These are phyloP conservation scores for Chlorospingus semifuscus DNA, from an alignment of 2,797 vertebrate genomes.

Conservation along the genomic window DNA sequence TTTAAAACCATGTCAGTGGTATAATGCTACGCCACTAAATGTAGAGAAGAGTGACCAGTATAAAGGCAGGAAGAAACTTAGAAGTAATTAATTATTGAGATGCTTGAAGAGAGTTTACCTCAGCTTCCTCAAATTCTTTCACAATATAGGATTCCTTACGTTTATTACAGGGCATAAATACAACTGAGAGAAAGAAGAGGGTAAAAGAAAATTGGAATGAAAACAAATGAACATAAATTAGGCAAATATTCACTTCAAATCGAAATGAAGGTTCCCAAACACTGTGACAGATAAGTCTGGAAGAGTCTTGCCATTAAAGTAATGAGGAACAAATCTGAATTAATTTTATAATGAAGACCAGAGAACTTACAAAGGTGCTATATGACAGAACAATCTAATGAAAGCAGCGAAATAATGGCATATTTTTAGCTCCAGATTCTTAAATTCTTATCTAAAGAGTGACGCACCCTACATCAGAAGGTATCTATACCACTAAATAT, in stretches of 20 bases:
- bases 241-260: neutral
- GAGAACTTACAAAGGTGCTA: neutral
- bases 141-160: neutral
- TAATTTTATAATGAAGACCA: neutral
- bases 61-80: neutral
- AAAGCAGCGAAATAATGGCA: neutral
- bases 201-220: neutral
- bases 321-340: neutral
- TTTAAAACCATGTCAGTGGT: neutral
- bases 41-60: neutral
- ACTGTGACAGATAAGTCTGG: neutral
- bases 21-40: neutral
- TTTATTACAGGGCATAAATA: neutral
- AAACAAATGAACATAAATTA: neutral
- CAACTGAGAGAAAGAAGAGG: neutral
- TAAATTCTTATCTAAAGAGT: neutral
- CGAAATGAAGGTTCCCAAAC: neutral
- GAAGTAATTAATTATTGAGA: neutral
- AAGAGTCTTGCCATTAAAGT: neutral
- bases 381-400: neutral
- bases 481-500: neutral
- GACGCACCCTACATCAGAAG: neutral
- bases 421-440: neutral
- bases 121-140: neutral
- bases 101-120: neutral